Conservation (phyloP, 2,113 vertebrate genomes). For the Riparia riparia region DNA sequence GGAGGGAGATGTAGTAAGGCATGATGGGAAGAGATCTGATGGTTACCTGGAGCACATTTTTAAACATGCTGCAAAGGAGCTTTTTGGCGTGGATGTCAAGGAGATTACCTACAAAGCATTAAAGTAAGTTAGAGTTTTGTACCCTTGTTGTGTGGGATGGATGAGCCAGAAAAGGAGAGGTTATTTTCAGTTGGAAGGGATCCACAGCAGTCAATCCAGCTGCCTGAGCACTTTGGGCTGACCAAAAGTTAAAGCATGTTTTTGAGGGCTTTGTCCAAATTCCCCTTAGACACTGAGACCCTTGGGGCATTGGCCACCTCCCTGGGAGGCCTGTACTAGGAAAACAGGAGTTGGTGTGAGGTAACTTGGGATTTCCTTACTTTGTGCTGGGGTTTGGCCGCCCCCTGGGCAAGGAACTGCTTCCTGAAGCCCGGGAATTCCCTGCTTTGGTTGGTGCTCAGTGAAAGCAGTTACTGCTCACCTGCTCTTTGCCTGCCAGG, state of each 20-base stretch:
- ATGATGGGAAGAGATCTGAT: conserved; percentile 85
- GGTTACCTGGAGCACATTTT: conserved; percentile 92
- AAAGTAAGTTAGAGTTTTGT: conserved; percentile 75
- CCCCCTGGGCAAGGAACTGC: neutral
- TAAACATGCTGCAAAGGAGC: conserved; percentile 90
- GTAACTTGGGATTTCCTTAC: too few relatives aligned
- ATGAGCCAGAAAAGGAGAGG: neutral
- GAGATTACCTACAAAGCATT: conserved; percentile 88
- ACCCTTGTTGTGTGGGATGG: neutral
- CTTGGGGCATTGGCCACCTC: neutral
- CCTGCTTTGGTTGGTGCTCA: neutral
- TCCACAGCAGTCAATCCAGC: neutral
- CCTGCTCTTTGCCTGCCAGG: neutral
- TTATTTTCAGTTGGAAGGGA: neutral
- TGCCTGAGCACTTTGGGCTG: neutral
- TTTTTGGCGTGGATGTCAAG: conserved; percentile 87
- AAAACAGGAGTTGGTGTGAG: too few relatives aligned
- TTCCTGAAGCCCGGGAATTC: neutral
- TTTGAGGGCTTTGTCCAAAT: neutral
- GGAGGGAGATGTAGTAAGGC: conserved; percentile 75
- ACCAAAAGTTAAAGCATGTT: neutral
- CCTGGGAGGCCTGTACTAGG: neutral
- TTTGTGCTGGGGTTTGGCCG: neutral
- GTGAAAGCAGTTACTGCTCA: neutral
- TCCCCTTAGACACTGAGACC: neutral